These are phyloP conservation scores for Takifugu rubripes DNA, from an alignment of 2,797 vertebrate genomes.

Conservation along the genomic window DNA sequence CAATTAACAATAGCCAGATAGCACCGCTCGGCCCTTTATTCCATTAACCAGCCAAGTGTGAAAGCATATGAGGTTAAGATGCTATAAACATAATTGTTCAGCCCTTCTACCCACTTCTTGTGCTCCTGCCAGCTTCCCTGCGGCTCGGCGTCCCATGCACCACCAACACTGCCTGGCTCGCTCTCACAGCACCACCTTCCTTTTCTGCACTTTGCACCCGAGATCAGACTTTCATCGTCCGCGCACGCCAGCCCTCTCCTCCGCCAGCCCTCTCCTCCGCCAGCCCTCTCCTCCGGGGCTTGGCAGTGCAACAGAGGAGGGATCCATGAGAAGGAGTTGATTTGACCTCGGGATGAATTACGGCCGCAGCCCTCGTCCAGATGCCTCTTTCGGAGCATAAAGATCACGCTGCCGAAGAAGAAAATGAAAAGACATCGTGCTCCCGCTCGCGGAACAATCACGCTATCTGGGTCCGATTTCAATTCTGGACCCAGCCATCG, in stretches of 20 bases:
- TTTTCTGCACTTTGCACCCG: constrained; percentile 45
- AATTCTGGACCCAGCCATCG: constrained; percentile 34
- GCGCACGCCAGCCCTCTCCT: constrained; percentile 36
- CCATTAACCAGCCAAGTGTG: constrained; percentile 42
- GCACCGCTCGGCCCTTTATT: constrained; percentile 25
- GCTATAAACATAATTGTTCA: constrained; percentile 59
- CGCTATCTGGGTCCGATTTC: constrained; percentile 57
- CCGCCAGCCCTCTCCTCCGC: constrained; percentile 6
- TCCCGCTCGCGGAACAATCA: constrained; percentile 50
- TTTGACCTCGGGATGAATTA: constrained; percentile 64
- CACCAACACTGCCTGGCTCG: constrained; percentile 27
- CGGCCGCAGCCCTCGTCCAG: constrained; percentile 39
- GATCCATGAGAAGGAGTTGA: constrained; percentile 53
- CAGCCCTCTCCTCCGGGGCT: constrained; percentile 46
- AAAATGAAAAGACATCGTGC: constrained; percentile 31
- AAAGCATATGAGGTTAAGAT: constrained; percentile 38
- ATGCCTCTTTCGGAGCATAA: constrained; percentile 35
- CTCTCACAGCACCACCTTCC: constrained; percentile 62
- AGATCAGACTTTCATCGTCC: constrained; percentile 36
- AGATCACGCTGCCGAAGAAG: constrained; percentile 29
- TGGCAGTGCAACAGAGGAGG: constrained; percentile 51
- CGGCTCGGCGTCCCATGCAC: constrained; percentile 34
- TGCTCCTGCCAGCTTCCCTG: constrained; percentile 51
- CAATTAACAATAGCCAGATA: constrained; percentile 67
- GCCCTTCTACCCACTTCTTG: constrained; percentile 42